Evolutionary conservation across 2,113 vertebrate species (phyloP).

Genomic region (Sturnira hondurensis): DNA sequence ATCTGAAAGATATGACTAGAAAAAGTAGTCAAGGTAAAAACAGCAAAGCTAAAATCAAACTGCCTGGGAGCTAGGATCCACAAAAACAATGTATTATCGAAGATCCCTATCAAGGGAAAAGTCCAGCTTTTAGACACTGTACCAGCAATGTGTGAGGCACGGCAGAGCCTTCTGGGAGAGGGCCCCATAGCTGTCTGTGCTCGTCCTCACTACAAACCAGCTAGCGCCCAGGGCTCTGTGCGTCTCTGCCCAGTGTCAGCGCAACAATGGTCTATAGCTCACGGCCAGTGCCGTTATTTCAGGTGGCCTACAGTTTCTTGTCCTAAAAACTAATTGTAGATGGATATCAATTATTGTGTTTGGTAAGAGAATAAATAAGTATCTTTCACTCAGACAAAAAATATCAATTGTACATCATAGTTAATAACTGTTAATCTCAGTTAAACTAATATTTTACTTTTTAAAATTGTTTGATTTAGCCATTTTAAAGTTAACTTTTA

Average conservation of each 20-base stretch:
- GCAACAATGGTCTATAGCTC: accelerated
- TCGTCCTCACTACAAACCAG: not conserved
- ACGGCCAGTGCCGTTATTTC: not conserved
- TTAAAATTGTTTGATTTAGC: not conserved
- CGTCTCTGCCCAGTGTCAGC: not conserved
- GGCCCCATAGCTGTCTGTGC: not conserved
- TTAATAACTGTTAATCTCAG: not conserved
- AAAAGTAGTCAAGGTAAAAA: conserved; percentile 84
- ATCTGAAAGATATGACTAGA: conserved; percentile 87
- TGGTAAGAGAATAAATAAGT: not conserved
- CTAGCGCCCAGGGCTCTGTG: not conserved
- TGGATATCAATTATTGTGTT: not conserved
- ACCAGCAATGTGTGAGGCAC: not conserved
- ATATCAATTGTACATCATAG: not conserved
- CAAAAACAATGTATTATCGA: conserved; percentile 88
- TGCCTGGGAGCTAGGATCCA: conserved; percentile 89
- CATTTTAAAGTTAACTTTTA: not conserved
- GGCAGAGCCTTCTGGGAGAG: conserved; percentile 34
- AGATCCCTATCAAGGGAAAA: conserved; percentile 92
- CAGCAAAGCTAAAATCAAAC: conserved; percentile 85
- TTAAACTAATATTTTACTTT: not conserved
- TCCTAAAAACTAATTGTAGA: not conserved
- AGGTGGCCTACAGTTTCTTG: not conserved
- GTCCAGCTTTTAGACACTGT: not conserved
- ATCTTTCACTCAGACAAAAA: not conserved